These are phyloP conservation scores for Siniperca scherzeri DNA, from an alignment of 2,797 vertebrate species.

Conservation along the genomic window DNA sequence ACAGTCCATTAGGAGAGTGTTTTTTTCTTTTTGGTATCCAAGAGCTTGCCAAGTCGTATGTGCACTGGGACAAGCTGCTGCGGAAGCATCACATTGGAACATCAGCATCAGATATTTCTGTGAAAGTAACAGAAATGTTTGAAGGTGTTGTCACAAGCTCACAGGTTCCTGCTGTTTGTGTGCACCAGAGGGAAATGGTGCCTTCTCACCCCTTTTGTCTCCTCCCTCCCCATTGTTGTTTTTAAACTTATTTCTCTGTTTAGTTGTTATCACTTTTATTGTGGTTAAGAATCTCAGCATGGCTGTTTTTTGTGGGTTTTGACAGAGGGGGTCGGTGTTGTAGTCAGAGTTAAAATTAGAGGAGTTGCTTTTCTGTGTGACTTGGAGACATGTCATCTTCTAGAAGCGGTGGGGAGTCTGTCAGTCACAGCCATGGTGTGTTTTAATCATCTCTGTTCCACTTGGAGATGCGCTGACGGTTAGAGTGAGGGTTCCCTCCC, in stretches of 20 bases:
- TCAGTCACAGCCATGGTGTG: conserved; percentile 85
- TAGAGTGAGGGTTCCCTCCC: conserved; percentile 86
- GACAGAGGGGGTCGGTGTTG: conserved; percentile 81
- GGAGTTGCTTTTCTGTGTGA: conserved; percentile 81
- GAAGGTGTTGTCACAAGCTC: conserved; percentile 87
- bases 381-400: conserved; percentile 84
- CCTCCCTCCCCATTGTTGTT: conserved; percentile 78
- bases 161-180: conserved; percentile 84
- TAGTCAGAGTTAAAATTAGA: conserved; percentile 86
- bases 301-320: conserved; percentile 77
- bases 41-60: conserved; percentile 77
- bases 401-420: conserved; percentile 83
- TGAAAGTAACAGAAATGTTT: conserved; percentile 87
- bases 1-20: conserved; percentile 77
- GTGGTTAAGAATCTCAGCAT: conserved; percentile 79
- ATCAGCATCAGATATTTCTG: conserved; percentile 86
- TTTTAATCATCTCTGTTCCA: conserved; percentile 89
- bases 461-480: conserved; percentile 84
- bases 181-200: conserved; percentile 81
- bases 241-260: conserved; percentile 84
- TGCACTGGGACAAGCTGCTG: conserved; percentile 79
- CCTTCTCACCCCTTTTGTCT: conserved; percentile 83
- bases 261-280: conserved; percentile 84
- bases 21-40: conserved; percentile 69
- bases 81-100: conserved; percentile 81